Percentiles rank a stretch among this genome's conserved stretches.
phyloP scores from a whole-genome alignment of 1,140 invertebrate genomes.

The Aphidius ervi region DNA sequence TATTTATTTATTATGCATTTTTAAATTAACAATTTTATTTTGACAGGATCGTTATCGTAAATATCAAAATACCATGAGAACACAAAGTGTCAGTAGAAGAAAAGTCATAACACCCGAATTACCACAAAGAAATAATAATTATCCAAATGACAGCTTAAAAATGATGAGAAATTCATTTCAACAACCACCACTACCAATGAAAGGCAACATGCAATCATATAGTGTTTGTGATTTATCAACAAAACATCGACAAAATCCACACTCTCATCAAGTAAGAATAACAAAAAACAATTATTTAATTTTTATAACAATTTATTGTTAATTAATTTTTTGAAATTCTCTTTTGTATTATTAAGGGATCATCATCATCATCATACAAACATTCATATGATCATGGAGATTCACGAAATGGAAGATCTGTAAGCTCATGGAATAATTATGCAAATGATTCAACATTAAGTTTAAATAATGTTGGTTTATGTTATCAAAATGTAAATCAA shows the following conservation, averaged over 20 bases:
- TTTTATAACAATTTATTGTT: background rate
- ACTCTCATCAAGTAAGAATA: constrained; percentile 43
- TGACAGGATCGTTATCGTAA: constrained; percentile 60
- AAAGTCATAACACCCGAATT: constrained; percentile 29
- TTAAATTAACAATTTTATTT: too few relatives aligned
- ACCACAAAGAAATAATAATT: constrained; percentile 29
- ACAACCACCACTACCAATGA: constrained; percentile 35
- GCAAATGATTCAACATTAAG: constrained; percentile 46
- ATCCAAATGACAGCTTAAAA: constrained; percentile 28
- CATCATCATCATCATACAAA: background rate
- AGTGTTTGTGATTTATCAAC: constrained; percentile 47
- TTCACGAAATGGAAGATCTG: constrained; percentile 51
- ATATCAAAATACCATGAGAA: constrained; percentile 60
- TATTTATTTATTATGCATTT: background rate
- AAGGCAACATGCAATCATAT: constrained; percentile 43
- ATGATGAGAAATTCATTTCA: constrained; percentile 5
- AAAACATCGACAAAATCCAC: constrained; percentile 40
- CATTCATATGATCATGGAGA: constrained; percentile 53
- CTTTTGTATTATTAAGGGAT: background rate
- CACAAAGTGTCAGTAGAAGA: constrained; percentile 44
- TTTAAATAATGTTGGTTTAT: constrained; percentile 26
- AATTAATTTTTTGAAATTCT: too few relatives aligned
- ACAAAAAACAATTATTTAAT: background rate
- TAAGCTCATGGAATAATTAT: constrained; percentile 38
- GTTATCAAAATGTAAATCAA: too few relatives aligned